phyloP scores from a whole-genome alignment of 1,140 invertebrate species.

The Brachionus calyciflorus region DNA sequence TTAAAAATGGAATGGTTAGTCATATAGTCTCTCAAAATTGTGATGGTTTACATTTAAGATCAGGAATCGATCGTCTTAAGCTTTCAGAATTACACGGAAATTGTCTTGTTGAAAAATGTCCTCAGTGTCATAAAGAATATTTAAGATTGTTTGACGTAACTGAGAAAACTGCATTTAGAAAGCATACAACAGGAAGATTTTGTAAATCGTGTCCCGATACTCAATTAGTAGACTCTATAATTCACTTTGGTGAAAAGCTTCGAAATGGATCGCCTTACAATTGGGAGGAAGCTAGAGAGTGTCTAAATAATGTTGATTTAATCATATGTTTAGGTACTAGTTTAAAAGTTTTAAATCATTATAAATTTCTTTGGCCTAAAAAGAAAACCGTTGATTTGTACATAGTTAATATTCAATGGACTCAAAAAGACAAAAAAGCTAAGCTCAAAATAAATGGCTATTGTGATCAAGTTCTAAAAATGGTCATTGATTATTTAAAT shows the following conservation, averaged over 20 bases:
- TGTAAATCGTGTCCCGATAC: not conserved
- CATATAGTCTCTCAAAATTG: slow-evolving; percentile 75
- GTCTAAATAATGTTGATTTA: slow-evolving; percentile 75
- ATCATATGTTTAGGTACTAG: slow-evolving; percentile 91
- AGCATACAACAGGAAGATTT: slow-evolving; percentile 21
- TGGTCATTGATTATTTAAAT: not conserved
- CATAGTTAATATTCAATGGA: slow-evolving; percentile 92
- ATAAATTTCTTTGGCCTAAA: slow-evolving; percentile 65
- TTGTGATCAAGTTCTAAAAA: slow-evolving; percentile 37
- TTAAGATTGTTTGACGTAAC: slow-evolving; percentile 16
- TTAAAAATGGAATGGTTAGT: not conserved
- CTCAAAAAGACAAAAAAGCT: slow-evolving; percentile 74
- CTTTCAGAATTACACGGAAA: slow-evolving; percentile 95
- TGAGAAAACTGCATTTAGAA: slow-evolving; percentile 34
- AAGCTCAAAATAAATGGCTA: slow-evolving; percentile 29
- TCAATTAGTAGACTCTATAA: slow-evolving; percentile 36
- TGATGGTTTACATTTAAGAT: slow-evolving; percentile 88
- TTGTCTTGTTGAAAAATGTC: slow-evolving; percentile 92
- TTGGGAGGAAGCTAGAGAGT: not conserved
- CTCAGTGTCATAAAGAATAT: slow-evolving; percentile 67
- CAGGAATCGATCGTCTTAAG: slow-evolving; percentile 76
- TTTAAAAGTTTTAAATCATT: slow-evolving; percentile 76
- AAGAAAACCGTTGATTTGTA: slow-evolving; percentile 69
- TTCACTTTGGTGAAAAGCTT: slow-evolving; percentile 45
- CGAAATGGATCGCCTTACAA: slow-evolving; percentile 34